Conservation (phyloP, 2,113 vertebrate genomes). For the Mixornis gularis region DNA sequence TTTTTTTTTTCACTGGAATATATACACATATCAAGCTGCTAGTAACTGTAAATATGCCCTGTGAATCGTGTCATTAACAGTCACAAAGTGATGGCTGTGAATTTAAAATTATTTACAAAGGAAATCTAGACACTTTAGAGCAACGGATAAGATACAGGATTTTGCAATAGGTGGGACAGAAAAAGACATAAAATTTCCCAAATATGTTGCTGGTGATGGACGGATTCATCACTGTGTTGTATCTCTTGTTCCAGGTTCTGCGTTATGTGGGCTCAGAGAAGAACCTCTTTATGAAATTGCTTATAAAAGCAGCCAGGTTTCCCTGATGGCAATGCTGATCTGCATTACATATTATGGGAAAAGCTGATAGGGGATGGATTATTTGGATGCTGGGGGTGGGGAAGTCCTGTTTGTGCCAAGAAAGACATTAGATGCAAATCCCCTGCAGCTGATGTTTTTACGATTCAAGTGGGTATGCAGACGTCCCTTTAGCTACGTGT, state of each 20-base stretch:
- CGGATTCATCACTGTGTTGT: not conserved
- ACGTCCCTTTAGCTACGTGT: not conserved
- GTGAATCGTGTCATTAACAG: not conserved
- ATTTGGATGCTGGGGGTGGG: not conserved
- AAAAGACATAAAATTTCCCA: not conserved
- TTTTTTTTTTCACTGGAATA: not conserved
- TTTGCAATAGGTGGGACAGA: not conserved
- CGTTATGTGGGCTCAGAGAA: not conserved
- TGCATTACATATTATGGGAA: not conserved
- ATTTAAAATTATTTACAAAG: not conserved
- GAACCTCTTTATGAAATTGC: not conserved
- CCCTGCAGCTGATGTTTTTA: not conserved
- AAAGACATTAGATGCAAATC: conserved; percentile 8
- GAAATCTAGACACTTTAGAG: not conserved
- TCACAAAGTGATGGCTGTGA: not conserved
- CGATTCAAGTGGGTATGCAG: not conserved
- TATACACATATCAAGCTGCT: not conserved
- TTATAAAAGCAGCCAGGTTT: not conserved
- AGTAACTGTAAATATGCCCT: not conserved
- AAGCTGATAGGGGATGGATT: not conserved
- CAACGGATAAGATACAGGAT: not conserved
- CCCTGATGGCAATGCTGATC: not conserved
- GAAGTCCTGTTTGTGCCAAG: not conserved
- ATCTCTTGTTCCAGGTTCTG: not conserved
- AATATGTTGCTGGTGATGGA: not conserved